Evolutionary conservation across 2,888 invertebrate species (phyloP).

Genomic region (Phragmatobia fuliginosa): DNA sequence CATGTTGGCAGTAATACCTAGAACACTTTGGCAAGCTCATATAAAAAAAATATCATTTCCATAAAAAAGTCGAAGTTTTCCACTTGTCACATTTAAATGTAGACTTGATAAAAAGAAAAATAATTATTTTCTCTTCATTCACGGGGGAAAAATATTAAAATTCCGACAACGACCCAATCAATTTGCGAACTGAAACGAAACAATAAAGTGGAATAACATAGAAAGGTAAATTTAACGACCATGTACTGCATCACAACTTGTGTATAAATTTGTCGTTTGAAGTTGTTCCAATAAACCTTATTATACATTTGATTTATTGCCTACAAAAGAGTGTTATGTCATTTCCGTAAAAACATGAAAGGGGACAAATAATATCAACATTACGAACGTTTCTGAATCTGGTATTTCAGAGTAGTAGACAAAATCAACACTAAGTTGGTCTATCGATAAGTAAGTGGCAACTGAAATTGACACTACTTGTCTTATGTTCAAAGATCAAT

Average conservation of each 20-base stretch:
- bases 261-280: not conserved
- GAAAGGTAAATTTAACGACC: not conserved
- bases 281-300: not conserved
- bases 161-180: not conserved
- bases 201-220: not conserved
- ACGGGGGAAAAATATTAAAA: not conserved
- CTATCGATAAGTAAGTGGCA: not conserved
- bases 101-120: not conserved
- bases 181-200: not conserved
- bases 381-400: not conserved
- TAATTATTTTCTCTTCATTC: not conserved
- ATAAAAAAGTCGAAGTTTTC: not conserved
- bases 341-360: not conserved
- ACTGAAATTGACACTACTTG: not conserved
- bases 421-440: not conserved
- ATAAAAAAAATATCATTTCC: too few species aligned
- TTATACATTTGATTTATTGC: not conserved
- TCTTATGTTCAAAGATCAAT: not conserved
- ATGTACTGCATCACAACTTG: not conserved
- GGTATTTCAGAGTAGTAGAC: not conserved
- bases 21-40: too few species aligned
- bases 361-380: not conserved
- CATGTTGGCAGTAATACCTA: not conserved
- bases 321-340: not conserved
- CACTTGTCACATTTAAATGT: not conserved